Percentiles rank a stretch among this genome's conserved stretches.
Evolutionary conservation across 2,113 vertebrate genomes (phyloP).

Genomic region (Istiophorus platypterus): DNA sequence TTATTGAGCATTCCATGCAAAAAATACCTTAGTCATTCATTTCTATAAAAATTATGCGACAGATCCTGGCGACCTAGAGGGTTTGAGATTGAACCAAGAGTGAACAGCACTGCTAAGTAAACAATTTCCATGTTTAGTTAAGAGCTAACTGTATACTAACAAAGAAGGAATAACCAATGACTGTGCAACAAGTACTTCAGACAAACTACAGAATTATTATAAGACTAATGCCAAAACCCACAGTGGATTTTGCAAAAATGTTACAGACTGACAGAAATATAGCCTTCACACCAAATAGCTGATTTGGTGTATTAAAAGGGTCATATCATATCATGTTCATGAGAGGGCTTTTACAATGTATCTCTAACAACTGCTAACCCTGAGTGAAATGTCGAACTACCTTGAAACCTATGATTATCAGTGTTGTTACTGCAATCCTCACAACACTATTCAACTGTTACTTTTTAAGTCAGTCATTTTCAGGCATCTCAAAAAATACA

Average conservation of each 20-base stretch:
- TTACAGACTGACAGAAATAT: neutral
- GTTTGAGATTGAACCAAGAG: slow-evolving; percentile 81
- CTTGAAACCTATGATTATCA: neutral
- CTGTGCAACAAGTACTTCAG: neutral
- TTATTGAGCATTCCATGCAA: slow-evolving; percentile 86
- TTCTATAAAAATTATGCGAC: slow-evolving; percentile 69
- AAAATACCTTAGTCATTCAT: slow-evolving; percentile 86
- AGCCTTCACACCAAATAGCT: neutral
- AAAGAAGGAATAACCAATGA: slow-evolving; percentile 1
- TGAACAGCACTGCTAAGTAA: slow-evolving; percentile 78
- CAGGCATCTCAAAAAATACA: neutral
- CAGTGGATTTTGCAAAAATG: neutral
- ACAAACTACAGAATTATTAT: neutral
- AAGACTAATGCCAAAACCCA: neutral
- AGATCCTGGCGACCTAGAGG: slow-evolving; percentile 80
- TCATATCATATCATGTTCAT: neutral
- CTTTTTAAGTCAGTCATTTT: too few relatives aligned
- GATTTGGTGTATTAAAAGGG: neutral
- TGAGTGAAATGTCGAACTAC: neutral
- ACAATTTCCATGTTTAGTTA: neutral
- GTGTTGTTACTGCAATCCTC: neutral
- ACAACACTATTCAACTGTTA: neutral
- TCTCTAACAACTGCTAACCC: neutral
- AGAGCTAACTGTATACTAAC: neutral
- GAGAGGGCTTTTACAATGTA: neutral